Evolutionary conservation across 2,797 vertebrate genomes (phyloP), one percentile per base, ranked within the genome.

Genomic region (Eulemur rubriventer): DNA sequence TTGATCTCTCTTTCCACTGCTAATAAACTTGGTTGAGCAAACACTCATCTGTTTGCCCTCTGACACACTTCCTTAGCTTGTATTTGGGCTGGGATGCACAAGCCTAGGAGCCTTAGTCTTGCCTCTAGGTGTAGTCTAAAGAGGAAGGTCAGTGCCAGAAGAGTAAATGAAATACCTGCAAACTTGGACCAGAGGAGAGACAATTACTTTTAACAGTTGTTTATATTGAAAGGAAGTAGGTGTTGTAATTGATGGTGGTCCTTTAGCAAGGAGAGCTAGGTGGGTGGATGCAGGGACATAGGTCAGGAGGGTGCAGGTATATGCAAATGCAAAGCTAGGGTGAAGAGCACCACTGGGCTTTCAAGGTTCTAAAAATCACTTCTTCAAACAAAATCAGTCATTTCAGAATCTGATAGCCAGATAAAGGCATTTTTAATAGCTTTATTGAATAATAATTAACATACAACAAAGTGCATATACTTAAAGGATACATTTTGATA

Each of bases 1-100:
- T 78, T 69, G 33, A 41, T 88, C 88, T 8, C 8, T 89, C n/a
- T 85, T 90, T 70, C 43, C 28, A 78, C 38, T 87, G 7, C 57
- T 79, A 57, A 95, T 90, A 84, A 95, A 91, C 48, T 38, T 38
- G 38, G 12, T 80, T 91, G 46, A 55, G 57, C 22, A 94, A 95
- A 75, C 52, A 52, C 6, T 81, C 22, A 38, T 84, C 63, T 94
- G 35, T 67, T 91, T 83, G 41, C 18, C 33, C 24, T 83, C 30
- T 70, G 46, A 96, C 5, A 85, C 86, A 28, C 41, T 73, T 84
- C 73, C 59, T 76, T 80, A 46, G 35, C 48, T 73, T 92, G 33
- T 63, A 38, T 61, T 33, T 96, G 57, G 80, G 55, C 24, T 94
- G 59, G 70, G 17, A 81, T 76, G 3, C 2, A 75, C 16, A 57